Base-by-base conservation (phyloP, 2,888 invertebrate species). In the Drosophila subsilvestris region DNA sequence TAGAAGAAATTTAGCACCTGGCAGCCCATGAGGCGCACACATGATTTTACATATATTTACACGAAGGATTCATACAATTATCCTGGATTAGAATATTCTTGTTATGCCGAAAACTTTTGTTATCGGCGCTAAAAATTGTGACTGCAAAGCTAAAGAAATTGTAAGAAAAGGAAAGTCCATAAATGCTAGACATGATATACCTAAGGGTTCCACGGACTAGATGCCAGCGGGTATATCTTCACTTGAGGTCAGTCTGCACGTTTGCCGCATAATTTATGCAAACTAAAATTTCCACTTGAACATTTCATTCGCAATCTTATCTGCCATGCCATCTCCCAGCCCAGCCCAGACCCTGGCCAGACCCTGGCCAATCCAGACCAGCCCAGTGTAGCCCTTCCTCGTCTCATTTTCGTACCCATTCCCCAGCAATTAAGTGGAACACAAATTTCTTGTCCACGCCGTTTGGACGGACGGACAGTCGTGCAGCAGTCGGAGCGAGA, bases 181-280 rank as follows among this genome's bases (percentile, higher is more conserved):
- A n/a, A n/a, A n/a, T n/a, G n/a, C n/a, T n/a, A n/a, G n/a, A n/a
- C n/a, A n/a, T 20, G 51, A 12, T 17, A 29, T 42, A 14, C 27
- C 12, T 27, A n/a, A n/a, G 18, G 27, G 12, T 14, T 6, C n/a
- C 25, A 18, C 3, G 18, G 29, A 29, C 18, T 18, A 32, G 6
- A 18, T 20, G 53, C 20, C 14, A 37, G 48, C 50, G 50, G 18
- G n/a, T 27, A 50, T 55, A 44, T 48, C 66, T 59, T 42, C 25
- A 17, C 17, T 63, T 27, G 61, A 50, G 58, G 42, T 71, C 55
- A 63, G 59, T 54, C 72, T 59, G 58, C 68, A 74, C 68, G 74
- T 49, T 55, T 58, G 57, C 60, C 49, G 75, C 70, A 85, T 87
- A 85, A 80, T 82, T 82, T 82, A 85, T 85, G 80, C 75, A 74